Evolutionary conservation across 2,113 vertebrate species (phyloP).

Genomic region (Antechinus flavipes): DNA sequence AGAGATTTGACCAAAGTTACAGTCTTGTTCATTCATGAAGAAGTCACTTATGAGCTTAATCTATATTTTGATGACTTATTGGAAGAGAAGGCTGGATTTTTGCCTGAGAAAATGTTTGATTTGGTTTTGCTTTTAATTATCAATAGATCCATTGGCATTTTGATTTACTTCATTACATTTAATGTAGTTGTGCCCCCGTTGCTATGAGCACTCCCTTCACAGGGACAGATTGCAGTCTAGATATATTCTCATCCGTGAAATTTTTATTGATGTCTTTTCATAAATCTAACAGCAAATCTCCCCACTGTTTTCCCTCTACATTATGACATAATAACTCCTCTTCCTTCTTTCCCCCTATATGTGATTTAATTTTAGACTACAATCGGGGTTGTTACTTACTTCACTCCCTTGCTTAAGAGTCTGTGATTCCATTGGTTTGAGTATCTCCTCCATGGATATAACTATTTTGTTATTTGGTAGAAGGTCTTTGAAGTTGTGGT

Average conservation of each 20-base stretch:
- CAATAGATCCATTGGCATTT: too few species aligned
- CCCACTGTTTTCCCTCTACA: not conserved
- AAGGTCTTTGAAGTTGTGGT: not conserved
- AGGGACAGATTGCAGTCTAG: not conserved
- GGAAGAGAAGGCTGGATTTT: too few species aligned
- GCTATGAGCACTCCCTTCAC: too few species aligned
- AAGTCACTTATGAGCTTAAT: too few species aligned
- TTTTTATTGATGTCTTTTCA: not conserved
- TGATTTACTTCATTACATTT: too few species aligned
- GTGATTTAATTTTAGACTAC: not conserved
- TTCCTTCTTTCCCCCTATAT: not conserved
- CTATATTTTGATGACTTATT: too few species aligned
- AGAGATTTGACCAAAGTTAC: too few species aligned
- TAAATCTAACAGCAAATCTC: not conserved
- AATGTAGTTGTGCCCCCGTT: too few species aligned
- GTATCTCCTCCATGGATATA: not conserved
- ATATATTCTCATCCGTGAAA: not conserved
- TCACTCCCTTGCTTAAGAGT: not conserved
- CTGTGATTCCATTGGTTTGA: not conserved
- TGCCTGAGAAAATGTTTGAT: too few species aligned
- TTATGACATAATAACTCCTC: not conserved
- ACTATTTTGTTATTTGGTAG: not conserved
- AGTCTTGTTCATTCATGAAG: too few species aligned
- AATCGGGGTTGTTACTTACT: not conserved
- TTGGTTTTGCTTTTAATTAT: too few species aligned